These are phyloP conservation scores for Delphinapterus leucas DNA, from an alignment of 2,113 vertebrate genomes.

Conservation along the genomic window DNA sequence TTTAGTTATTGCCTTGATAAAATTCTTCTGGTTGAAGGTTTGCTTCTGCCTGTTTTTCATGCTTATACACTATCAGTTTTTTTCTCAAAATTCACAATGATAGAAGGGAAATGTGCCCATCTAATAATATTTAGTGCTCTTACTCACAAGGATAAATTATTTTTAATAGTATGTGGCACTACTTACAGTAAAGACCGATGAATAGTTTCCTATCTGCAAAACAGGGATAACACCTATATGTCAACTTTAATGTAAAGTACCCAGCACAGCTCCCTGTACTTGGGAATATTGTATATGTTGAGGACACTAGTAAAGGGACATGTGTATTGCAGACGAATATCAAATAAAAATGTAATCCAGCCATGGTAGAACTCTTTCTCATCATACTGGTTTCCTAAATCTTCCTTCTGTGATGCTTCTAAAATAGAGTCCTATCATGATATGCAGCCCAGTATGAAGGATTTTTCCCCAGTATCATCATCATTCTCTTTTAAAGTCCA, in stretches of 20 bases:
- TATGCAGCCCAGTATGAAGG: background rate
- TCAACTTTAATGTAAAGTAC: background rate
- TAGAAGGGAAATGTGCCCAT: background rate
- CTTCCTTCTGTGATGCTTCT: background rate
- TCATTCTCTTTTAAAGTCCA: constrained; percentile 28
- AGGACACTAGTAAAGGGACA: background rate
- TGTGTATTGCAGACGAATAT: background rate
- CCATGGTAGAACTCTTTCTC: background rate
- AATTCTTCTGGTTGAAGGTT: constrained; percentile 14
- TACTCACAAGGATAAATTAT: background rate
- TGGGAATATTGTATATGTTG: background rate
- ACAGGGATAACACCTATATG: background rate
- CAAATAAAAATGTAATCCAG: background rate
- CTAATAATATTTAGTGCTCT: background rate
- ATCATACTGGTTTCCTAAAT: background rate
- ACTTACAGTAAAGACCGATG: background rate
- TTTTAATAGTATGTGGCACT: background rate
- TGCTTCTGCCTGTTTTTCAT: constrained; percentile 25
- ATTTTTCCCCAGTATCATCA: background rate
- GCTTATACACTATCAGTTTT: background rate
- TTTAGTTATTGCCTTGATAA: constrained; percentile 37
- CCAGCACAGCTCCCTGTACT: background rate
- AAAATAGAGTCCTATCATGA: background rate
- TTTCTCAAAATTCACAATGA: background rate
- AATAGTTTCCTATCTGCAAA: background rate